Evolutionary conservation across 2,888 invertebrate species (phyloP), one percentile per base, ranked within the genome.

Genomic region (Ecliptopera silaceata): DNA sequence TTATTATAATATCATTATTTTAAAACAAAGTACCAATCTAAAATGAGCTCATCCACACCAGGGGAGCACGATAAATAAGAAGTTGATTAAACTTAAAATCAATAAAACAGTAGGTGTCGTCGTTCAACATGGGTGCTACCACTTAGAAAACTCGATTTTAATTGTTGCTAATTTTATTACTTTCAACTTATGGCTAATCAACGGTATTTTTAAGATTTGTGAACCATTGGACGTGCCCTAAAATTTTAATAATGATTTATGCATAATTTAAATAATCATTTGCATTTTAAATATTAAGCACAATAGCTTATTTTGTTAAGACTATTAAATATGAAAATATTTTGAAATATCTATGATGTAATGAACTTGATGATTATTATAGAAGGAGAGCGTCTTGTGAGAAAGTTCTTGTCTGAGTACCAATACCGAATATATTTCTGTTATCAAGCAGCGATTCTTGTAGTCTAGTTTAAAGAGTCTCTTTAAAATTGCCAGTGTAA

Each of bases 41-140:
- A 56, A 57, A 53, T 41, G 50, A 61, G 54, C 61, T 44, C 46
- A 56, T 39, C 17, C 56, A 39, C 66, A 13, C 44, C 64, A 45
- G 66, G 66, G 47, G 51, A 53, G 39, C 20, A 34, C 55, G 15
- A 59, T 64, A 64, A 64, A 64, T 60, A 61, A 61, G 59, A 61
- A 53, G 57, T 63, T 66, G 59, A 66, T 66, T 66, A 64, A 66
- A 66, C 61, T 43, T 56, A 47, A 66, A 56, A 63, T 59, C 60
- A 61, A 71, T 76, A 74, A 77, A 75, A 75, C 76, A 75, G 76
- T 77, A 71, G 74, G 73, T 70, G 72, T 69, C 70, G 59, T 54
- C 59, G 57, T 72, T 59, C 32, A 59, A 64, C 63, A 66, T 59
- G 58, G 45, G 56, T 59, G 66, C 61, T 66, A 64, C 61, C 39